Evolutionary conservation across 2,797 vertebrate species (phyloP).

Genomic region (Netta rufina): DNA sequence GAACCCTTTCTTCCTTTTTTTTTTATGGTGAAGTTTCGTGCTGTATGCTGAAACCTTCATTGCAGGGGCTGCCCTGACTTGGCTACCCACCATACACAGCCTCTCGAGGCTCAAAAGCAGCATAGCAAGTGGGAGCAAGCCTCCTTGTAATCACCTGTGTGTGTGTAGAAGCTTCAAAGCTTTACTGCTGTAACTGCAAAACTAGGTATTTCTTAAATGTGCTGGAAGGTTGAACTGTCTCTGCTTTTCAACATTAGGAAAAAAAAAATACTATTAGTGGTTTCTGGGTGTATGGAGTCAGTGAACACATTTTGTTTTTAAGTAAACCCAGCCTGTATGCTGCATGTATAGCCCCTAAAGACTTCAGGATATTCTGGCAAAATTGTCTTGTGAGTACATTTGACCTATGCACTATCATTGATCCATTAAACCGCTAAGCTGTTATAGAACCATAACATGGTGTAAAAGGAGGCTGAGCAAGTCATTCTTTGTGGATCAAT

Average conservation of each 20-base stretch:
- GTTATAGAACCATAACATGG: background rate
- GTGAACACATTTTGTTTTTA: background rate
- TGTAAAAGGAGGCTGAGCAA: background rate
- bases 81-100: background rate
- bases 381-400: background rate
- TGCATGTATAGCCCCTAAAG: background rate
- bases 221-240: background rate
- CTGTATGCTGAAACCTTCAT: background rate
- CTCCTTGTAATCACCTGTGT: background rate
- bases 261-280: background rate
- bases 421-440: background rate
- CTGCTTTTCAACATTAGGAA: background rate
- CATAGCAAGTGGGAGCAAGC: background rate
- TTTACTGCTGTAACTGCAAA: background rate
- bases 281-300: background rate
- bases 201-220: background rate
- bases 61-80: background rate
- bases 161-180: background rate
- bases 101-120: background rate
- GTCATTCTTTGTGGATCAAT: background rate
- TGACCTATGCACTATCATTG: background rate
- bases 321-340: background rate
- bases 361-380: background rate
- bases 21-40: background rate
- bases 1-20: background rate